These are phyloP conservation scores for Gymnodraco acuticeps DNA, from an alignment of 2,797 vertebrate species.

Conservation along the genomic window DNA sequence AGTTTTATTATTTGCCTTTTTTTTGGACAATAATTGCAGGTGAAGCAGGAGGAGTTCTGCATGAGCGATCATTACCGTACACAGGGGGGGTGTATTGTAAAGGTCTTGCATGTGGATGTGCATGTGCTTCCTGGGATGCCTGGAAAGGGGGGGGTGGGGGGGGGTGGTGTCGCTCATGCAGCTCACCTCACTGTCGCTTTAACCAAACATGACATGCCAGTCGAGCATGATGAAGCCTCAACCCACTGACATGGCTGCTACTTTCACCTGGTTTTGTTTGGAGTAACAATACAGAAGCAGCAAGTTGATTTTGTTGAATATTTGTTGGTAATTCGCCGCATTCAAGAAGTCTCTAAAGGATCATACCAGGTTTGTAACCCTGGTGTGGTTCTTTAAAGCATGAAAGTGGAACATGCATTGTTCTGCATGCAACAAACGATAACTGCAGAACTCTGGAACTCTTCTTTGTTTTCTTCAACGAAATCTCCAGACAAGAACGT, in stretches of 20 bases:
- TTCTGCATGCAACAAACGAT: slow-evolving; percentile 23
- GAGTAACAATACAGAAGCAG: not conserved
- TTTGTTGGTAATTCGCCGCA: slow-evolving; percentile 17
- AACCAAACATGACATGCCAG: slow-evolving; percentile 28
- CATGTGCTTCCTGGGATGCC: slow-evolving; percentile 70
- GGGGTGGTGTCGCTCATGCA: slow-evolving; percentile 69
- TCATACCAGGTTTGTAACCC: slow-evolving; percentile 3
- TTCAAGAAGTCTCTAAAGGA: slow-evolving; percentile 21
- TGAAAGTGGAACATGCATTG: slow-evolving; percentile 9
- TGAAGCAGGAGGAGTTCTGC: slow-evolving; percentile 61
- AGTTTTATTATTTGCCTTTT: slow-evolving; percentile 17
- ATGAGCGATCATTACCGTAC: slow-evolving; percentile 59
- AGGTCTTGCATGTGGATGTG: slow-evolving; percentile 78
- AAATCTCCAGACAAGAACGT: not conserved
- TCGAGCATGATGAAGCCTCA: slow-evolving; percentile 42
- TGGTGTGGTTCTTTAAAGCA: slow-evolving; percentile 29
- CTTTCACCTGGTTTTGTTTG: slow-evolving; percentile 6
- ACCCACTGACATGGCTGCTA: slow-evolving; percentile 10
- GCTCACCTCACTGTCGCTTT: slow-evolving; percentile 56
- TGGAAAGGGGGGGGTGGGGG: slow-evolving; percentile 22
- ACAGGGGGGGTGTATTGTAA: slow-evolving; percentile 7
- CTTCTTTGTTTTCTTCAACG: slow-evolving; percentile 2
- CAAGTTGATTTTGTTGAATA: slow-evolving; percentile 14
- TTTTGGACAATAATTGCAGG: slow-evolving; percentile 7
- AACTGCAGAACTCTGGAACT: slow-evolving; percentile 13